These are phyloP conservation scores for Knipowitschia caucasica DNA, from an alignment of 2,797 vertebrate genomes.

Conservation along the genomic window DNA sequence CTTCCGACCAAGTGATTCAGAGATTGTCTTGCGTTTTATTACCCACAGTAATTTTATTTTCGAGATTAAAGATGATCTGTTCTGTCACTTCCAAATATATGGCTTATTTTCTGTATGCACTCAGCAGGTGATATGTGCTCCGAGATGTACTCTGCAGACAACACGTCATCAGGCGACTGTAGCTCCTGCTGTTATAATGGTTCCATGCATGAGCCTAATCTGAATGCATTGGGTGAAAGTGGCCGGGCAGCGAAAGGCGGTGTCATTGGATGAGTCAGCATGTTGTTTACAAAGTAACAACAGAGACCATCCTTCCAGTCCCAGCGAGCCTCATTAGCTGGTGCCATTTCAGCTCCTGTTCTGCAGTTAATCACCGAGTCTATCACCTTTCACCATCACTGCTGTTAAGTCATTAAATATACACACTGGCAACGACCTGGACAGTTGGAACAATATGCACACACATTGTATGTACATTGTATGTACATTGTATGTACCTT, in stretches of 20 bases:
- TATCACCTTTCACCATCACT: conserved; percentile 61
- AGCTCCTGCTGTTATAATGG: neutral
- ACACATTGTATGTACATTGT: no score
- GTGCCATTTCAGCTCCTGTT: conserved; percentile 73
- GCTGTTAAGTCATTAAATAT: conserved; percentile 55
- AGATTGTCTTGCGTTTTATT: no score
- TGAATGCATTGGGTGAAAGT: conserved; percentile 26
- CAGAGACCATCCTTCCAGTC: conserved; percentile 66
- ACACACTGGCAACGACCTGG: conserved; percentile 26
- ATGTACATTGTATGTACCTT: no score
- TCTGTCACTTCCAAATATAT: no score
- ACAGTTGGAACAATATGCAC: neutral
- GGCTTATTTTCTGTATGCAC: neutral
- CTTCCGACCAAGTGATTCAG: no score
- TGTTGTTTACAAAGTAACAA: conserved; percentile 70
- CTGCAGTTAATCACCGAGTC: conserved; percentile 76
- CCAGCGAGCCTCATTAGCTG: conserved; percentile 80
- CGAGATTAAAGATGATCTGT: no score
- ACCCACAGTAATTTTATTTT: no score
- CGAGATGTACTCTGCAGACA: neutral
- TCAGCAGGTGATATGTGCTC: no score
- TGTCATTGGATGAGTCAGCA: conserved; percentile 61
- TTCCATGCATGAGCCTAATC: conserved; percentile 2
- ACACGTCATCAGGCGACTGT: neutral
- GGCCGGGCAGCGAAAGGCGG: conserved; percentile 16